Evolutionary conservation across 2,888 invertebrate genomes (phyloP), one percentile per base, ranked within the genome.

Genomic region (Orchesellides sinensis): DNA sequence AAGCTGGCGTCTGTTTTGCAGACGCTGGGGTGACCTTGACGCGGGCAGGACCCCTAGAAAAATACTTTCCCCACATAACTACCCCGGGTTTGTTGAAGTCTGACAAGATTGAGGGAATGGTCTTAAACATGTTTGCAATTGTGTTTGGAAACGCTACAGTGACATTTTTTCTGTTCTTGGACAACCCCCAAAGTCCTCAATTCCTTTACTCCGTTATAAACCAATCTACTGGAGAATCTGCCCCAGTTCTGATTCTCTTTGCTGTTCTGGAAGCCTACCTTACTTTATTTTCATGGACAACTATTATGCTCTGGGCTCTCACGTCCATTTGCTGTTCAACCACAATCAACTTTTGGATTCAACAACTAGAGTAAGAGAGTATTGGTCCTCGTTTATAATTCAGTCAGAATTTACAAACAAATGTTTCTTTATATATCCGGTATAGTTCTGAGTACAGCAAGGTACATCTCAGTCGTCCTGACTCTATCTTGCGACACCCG

Each of bases 311-410:
- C 0, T 83, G 77, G 77, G 59, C 83, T 0, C 19, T 29, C 0
- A 78, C 83, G 0, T 83, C 70, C 19, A 61, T 59, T 49, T 77
- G 59, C 4, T 83, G 83, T 19, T 47, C 72, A 19, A 47, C 59
- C 0, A 83, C 77, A 6, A 65, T 77, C 10, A 66, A 66, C 17
- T 83, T 77, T 25, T 83, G 83, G 72, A 59, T 68, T 14, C 49
- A 70, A 12, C 72, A 83, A 40, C 29, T 83, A 21, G 78, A 83
- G 83, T 83, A 65, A 29, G 19, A 8, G 14, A 17, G 14, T 49
- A 32, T 25, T 21, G 32, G n/a, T 47, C 8, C 47, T 14, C 3
- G 8, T 8, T n/a, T 47, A n/a, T 4, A 12, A 4, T 47, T 47
- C 47, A 12, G 47, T 47, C 10, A 14, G 12, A 47, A 12, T 4